phyloP scores from a whole-genome alignment of 2,113 vertebrate species.

The Bambusicola thoracicus region DNA sequence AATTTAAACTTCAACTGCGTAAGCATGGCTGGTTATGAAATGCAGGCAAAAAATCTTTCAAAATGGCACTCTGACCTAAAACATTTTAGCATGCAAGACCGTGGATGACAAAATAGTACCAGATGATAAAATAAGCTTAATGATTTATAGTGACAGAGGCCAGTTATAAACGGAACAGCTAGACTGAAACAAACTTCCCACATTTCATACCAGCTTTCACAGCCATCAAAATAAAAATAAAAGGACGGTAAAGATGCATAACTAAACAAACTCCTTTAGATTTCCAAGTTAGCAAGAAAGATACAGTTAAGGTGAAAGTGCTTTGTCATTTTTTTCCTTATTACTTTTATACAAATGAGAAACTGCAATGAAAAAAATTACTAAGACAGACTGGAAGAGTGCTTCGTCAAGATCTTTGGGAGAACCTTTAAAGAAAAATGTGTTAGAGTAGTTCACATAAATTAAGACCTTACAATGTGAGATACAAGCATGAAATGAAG shows the following conservation, averaged over 20 bases:
- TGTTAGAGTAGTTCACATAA: slow-evolving; percentile 85
- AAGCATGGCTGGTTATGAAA: slow-evolving; percentile 85
- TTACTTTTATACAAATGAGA: slow-evolving; percentile 80
- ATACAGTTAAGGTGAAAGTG: slow-evolving; percentile 75
- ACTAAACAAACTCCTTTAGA: slow-evolving; percentile 78
- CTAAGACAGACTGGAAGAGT: slow-evolving; percentile 85
- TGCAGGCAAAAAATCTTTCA: slow-evolving; percentile 80
- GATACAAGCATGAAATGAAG: slow-evolving; percentile 83
- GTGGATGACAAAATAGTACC: slow-evolving; percentile 77
- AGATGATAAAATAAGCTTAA: slow-evolving; percentile 76
- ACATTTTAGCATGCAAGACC: slow-evolving; percentile 82
- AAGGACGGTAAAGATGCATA: slow-evolving; percentile 79
- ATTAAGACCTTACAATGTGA: slow-evolving; percentile 82
- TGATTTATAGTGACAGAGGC: slow-evolving; percentile 78
- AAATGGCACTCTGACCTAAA: slow-evolving; percentile 80
- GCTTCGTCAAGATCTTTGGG: slow-evolving; percentile 86
- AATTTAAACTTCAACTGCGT: slow-evolving; percentile 80
- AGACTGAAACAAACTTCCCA: slow-evolving; percentile 77
- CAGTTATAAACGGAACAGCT: slow-evolving; percentile 80
- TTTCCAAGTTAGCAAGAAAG: slow-evolving; percentile 79
- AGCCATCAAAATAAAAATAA: slow-evolving; percentile 84
- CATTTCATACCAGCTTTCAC: slow-evolving; percentile 88
- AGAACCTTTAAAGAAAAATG: slow-evolving; percentile 89
- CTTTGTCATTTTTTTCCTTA: background rate
- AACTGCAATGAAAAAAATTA: slow-evolving; percentile 88